A percentile compares a stretch with the other conserved stretches of the same genome.
Conservation (phyloP, 2,888 invertebrate genomes). For the Lithodes maja region DNA sequence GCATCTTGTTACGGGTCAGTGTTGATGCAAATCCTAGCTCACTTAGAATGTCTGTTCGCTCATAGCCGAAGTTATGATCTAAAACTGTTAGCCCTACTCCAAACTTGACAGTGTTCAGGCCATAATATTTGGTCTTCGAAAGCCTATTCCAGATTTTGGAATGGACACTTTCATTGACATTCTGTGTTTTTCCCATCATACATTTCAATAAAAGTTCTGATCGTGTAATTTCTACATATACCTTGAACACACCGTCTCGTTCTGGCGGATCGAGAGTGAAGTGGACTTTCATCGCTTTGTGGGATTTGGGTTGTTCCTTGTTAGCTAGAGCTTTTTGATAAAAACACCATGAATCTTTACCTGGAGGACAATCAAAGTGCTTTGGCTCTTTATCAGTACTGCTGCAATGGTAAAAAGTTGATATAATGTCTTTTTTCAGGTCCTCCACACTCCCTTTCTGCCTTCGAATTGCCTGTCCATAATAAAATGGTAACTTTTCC, state of each 20-base stretch:
- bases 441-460: neutral
- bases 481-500: conserved; percentile 1
- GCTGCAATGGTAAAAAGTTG: neutral
- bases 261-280: neutral
- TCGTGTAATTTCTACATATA: neutral
- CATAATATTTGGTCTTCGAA: neutral
- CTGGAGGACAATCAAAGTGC: neutral
- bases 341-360: conserved; percentile 3
- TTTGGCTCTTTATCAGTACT: neutral
- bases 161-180: neutral
- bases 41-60: neutral
- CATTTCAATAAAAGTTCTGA: neutral
- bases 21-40: neutral
- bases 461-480: neutral
- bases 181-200: neutral
- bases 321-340: neutral
- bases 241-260: neutral
- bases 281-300: neutral
- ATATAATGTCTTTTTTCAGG: neutral
- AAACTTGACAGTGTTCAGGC: neutral
- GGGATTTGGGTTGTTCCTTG: neutral
- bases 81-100: neutral
- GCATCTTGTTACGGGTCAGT: neutral
- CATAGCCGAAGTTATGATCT: neutral
- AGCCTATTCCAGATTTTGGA: neutral